These are phyloP conservation scores for Polyommatus iphigenia DNA, from an alignment of 2,888 invertebrate genomes.

Conservation along the genomic window DNA sequence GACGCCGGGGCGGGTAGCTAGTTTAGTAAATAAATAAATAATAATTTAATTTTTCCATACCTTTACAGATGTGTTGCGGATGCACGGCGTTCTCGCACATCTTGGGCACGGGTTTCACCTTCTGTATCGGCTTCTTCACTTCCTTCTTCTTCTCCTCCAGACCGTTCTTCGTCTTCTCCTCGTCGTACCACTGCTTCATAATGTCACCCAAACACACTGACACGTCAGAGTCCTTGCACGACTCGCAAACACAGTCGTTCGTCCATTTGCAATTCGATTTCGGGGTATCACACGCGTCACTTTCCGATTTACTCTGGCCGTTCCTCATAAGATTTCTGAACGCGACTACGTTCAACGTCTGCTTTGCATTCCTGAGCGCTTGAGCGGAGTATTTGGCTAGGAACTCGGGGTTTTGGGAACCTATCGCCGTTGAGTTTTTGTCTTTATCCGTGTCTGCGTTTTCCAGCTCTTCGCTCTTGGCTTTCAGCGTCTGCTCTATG, in stretches of 20 bases:
- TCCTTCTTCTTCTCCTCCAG: constrained; percentile 51
- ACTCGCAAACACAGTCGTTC: constrained; percentile 62
- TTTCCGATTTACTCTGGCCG: constrained; percentile 64
- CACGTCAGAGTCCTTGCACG: constrained; percentile 55
- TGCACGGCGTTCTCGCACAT: constrained; percentile 65
- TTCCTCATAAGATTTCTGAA: constrained; percentile 63
- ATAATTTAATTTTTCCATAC: too few relatives aligned
- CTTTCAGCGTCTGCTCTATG: constrained; percentile 53
- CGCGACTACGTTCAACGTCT: constrained; percentile 66
- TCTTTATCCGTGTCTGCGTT: constrained; percentile 42
- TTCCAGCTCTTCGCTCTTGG: constrained; percentile 40
- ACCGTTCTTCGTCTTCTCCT: constrained; percentile 44
- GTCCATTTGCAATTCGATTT: constrained; percentile 71
- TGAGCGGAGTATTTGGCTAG: constrained; percentile 70
- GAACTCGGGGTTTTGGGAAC: constrained; percentile 58
- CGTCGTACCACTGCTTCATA: constrained; percentile 58
- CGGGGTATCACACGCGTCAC: constrained; percentile 66
- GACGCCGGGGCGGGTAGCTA: too few relatives aligned
- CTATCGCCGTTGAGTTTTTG: constrained; percentile 48
- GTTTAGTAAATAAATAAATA: too few relatives aligned
- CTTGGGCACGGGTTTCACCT: constrained; percentile 56
- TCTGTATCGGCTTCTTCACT: constrained; percentile 52
- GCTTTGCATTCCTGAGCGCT: constrained; percentile 65
- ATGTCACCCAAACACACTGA: constrained; percentile 56
- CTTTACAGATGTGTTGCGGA: constrained; percentile 73